These are phyloP conservation scores for Poecilobothrus nobilitatus DNA, from an alignment of 2,888 invertebrate species.

Conservation along the genomic window DNA sequence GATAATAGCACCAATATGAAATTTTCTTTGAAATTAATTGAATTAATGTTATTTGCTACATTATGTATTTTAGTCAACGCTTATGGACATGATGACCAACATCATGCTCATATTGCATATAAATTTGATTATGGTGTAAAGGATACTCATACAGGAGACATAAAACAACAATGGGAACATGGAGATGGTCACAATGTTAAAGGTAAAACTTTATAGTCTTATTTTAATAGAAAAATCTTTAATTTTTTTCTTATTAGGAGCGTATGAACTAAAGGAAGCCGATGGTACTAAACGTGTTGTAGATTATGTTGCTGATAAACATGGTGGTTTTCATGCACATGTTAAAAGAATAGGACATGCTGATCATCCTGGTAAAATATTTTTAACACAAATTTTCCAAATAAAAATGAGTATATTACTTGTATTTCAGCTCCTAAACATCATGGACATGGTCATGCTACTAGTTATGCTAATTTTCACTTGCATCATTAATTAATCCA, in stretches of 20 bases:
- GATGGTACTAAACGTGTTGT: slow-evolving; percentile 47
- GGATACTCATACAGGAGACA: slow-evolving; percentile 37
- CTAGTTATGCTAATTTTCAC: slow-evolving; percentile 9
- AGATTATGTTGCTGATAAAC: slow-evolving; percentile 46
- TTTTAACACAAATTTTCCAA: too few species aligned
- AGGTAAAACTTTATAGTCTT: slow-evolving; percentile 1
- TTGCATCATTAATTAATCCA: slow-evolving; percentile 4
- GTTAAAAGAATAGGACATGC: slow-evolving; percentile 46
- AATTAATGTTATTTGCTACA: neutral
- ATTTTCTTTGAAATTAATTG: neutral
- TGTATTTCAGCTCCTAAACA: neutral
- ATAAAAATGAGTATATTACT: neutral
- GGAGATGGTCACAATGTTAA: slow-evolving; percentile 44
- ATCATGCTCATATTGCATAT: slow-evolving; percentile 34
- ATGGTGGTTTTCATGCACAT: slow-evolving; percentile 46
- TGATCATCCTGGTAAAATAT: slow-evolving; percentile 29
- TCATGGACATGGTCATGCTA: slow-evolving; percentile 7
- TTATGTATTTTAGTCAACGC: neutral
- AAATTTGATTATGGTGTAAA: slow-evolving; percentile 39
- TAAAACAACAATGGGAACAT: slow-evolving; percentile 39
- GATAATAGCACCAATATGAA: too few species aligned
- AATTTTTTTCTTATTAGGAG: too few species aligned
- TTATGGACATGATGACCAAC: slow-evolving; percentile 31
- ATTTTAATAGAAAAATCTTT: too few species aligned
- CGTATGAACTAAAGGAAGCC: slow-evolving; percentile 46